A percentile compares a stretch with the other conserved stretches of the same genome.
Conservation (phyloP, 2,113 vertebrate species). For the Aepyceros melampus region DNA sequence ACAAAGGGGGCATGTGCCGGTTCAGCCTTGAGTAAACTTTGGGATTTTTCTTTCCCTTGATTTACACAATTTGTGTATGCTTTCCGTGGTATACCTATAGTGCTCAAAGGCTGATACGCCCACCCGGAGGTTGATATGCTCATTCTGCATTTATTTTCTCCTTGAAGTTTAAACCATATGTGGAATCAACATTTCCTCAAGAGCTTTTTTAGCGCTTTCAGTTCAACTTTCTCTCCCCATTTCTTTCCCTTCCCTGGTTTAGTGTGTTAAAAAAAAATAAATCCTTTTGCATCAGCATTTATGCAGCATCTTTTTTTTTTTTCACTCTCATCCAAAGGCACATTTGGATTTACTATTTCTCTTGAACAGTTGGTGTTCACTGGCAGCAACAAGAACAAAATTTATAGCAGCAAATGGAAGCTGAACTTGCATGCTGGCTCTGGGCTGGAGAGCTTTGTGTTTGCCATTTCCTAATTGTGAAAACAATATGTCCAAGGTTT, state of each 20-base stretch:
- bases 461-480: conserved; percentile 71
- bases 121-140: background rate
- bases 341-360: conserved; percentile 68
- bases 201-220: background rate
- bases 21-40: background rate
- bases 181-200: background rate
- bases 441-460: conserved; percentile 55
- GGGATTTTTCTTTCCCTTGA: background rate
- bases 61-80: background rate
- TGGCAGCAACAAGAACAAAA: conserved; percentile 71
- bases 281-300: conserved; percentile 60
- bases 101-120: background rate
- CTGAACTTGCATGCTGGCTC: conserved; percentile 60
- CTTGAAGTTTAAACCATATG: conserved; percentile 23
- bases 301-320: conserved; percentile 49
- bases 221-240: conserved; percentile 31
- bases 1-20: background rate
- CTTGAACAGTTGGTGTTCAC: conserved; percentile 73
- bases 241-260: conserved; percentile 15
- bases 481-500: conserved; percentile 74
- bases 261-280: conserved; percentile 40
- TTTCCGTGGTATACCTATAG: background rate
- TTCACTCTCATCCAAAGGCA: conserved; percentile 62
- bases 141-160: conserved; percentile 37
- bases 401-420: conserved; percentile 66